Percentiles rank a stretch among this genome's conserved stretches.
These are phyloP conservation scores for Actinopyga echinites DNA, from an alignment of 53 echinoderm and acorn worm species.

Conservation along the genomic window DNA sequence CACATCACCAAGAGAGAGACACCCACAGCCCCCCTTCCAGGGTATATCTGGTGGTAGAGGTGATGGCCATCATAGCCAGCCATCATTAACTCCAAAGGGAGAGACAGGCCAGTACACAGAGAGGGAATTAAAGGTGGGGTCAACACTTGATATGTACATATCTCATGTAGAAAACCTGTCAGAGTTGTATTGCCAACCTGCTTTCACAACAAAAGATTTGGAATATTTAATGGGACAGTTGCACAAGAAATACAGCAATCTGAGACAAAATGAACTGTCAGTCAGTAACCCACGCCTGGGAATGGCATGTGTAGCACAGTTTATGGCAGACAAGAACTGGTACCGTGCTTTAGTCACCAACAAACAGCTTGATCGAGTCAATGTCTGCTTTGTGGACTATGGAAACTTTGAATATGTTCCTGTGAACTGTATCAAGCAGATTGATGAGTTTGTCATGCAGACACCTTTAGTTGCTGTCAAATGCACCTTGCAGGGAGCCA, in stretches of 20 bases:
- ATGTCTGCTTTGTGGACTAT: constrained; percentile 95
- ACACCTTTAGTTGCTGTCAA: constrained; percentile 82
- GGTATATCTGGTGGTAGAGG: neutral
- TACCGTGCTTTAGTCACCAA: constrained; percentile 82
- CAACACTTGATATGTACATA: constrained; percentile 61
- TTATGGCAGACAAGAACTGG: constrained; percentile 82
- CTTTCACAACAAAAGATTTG: constrained; percentile 65
- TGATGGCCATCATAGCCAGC: neutral
- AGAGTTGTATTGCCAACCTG: constrained; percentile 95
- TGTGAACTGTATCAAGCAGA: constrained; percentile 59
- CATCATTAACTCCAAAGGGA: neutral
- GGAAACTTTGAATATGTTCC: constrained; percentile 81
- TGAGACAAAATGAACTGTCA: constrained; percentile 8
- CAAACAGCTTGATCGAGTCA: constrained; percentile 55
- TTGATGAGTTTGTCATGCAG: constrained; percentile 63
- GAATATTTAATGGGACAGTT: constrained; percentile 75
- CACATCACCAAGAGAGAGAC: neutral
- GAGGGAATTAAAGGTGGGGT: constrained; percentile 31
- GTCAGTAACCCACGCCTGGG: constrained; percentile 69
- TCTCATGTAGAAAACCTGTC: constrained; percentile 74
- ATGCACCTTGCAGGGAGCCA: constrained; percentile 71
- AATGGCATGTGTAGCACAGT: constrained; percentile 83
- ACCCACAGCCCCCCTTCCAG: neutral
- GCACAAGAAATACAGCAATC: constrained; percentile 43
- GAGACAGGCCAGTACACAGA: constrained; percentile 23